phyloP scores from a whole-genome alignment of 2,113 vertebrate species.

The Toxotes chatareus region DNA sequence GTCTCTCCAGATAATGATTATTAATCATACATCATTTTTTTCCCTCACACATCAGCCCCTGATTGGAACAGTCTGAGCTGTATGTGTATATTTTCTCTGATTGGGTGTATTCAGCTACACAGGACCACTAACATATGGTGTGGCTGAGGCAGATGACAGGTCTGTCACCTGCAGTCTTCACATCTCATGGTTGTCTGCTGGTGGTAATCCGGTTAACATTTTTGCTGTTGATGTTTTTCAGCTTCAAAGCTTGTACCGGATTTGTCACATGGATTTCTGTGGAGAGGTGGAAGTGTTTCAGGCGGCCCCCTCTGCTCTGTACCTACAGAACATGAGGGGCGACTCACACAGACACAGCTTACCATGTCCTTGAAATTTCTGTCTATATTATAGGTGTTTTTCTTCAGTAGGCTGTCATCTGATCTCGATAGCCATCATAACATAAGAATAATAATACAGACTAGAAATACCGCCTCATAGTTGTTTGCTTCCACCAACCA shows the following conservation, averaged over 20 bases:
- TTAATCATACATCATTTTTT: too few relatives aligned
- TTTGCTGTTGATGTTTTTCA: constrained; percentile 36
- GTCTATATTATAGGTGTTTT: too few relatives aligned
- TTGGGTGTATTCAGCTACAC: not conserved
- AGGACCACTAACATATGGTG: not conserved
- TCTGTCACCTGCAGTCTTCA: constrained; percentile 45
- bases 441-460: too few relatives aligned
- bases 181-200: constrained; percentile 19
- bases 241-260: constrained; percentile 44
- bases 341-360: not conserved
- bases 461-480: too few relatives aligned
- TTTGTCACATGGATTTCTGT: constrained; percentile 48
- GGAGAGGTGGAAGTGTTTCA: constrained; percentile 14
- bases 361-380: not conserved
- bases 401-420: not conserved
- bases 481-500: too few relatives aligned
- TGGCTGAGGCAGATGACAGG: not conserved
- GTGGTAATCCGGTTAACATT: constrained; percentile 50
- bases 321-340: not conserved
- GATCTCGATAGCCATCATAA: too few relatives aligned
- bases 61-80: not conserved
- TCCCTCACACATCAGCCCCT: not conserved
- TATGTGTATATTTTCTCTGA: not conserved
- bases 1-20: not conserved
- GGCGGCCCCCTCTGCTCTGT: not conserved